Evolutionary conservation across 1,140 invertebrate species (phyloP).

Genomic region (Halictus rubicundus): DNA sequence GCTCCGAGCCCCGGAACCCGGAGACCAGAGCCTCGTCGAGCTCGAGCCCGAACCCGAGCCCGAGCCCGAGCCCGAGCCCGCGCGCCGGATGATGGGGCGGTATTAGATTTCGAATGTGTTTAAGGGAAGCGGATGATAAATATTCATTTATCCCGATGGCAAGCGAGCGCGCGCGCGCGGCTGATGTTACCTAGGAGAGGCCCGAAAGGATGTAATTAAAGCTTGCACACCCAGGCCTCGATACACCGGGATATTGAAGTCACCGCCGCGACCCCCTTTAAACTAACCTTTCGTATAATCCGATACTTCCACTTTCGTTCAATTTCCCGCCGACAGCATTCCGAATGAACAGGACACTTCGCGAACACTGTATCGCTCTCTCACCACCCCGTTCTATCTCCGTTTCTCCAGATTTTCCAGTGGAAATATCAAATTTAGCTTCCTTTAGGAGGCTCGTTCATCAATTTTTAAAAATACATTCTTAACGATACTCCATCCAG

Average conservation of each 20-base stretch:
- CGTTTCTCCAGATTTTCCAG: background rate
- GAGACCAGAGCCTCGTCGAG: too few species aligned
- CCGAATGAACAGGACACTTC: background rate
- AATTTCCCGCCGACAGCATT: background rate
- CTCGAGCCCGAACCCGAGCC: too few species aligned
- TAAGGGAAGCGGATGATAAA: conserved; percentile 27
- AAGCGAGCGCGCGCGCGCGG: too few species aligned
- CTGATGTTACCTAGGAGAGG: background rate
- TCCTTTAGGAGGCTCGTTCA: too few species aligned
- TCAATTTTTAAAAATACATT: too few species aligned
- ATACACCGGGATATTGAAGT: background rate
- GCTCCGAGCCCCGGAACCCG: too few species aligned
- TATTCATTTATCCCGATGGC: conserved; percentile 38
- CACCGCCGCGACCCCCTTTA: background rate
- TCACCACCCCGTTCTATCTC: background rate
- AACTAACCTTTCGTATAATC: background rate
- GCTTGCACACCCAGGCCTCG: background rate
- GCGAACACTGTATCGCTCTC: background rate
- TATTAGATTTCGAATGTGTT: conserved; percentile 33
- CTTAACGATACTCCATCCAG: too few species aligned
- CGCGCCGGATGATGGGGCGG: background rate
- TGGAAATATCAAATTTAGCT: too few species aligned
- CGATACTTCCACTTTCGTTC: background rate
- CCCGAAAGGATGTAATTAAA: conserved; percentile 39
- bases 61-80: too few species aligned